phyloP scores from a whole-genome alignment of 1,140 invertebrate species.

The Macrostomum lignano region DNA sequence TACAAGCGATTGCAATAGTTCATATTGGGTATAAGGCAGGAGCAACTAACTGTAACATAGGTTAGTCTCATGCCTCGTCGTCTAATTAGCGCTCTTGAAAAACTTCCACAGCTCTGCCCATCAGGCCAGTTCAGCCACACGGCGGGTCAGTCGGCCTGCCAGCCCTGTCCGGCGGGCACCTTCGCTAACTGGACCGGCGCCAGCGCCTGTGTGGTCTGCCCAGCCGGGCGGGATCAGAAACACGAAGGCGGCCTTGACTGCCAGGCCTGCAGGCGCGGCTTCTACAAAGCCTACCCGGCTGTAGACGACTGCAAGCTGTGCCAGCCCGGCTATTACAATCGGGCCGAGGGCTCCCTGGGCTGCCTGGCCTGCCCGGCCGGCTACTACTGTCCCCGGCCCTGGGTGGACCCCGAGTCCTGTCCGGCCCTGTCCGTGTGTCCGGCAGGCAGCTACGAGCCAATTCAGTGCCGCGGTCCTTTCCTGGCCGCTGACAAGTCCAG shows the following conservation, averaged over 20 bases:
- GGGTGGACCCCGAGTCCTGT: conserved; percentile 3
- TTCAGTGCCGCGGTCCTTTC: conserved; percentile 6
- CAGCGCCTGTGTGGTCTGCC: conserved; percentile 4
- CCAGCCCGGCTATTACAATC: conserved; percentile 4
- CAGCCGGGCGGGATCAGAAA: conserved; percentile 3
- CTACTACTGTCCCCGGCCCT: conserved; percentile 7
- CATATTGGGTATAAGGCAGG: too few species aligned
- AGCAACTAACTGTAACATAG: too few species aligned
- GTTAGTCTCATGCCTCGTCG: too few species aligned
- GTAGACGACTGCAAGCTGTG: conserved; percentile 4
- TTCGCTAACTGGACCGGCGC: conserved; percentile 4
- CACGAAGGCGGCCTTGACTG: conserved; percentile 1
- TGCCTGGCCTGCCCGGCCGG: conserved; percentile 6
- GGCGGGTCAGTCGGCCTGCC: too few species aligned
- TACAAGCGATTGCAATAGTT: too few species aligned
- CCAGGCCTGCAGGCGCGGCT: conserved; percentile 3
- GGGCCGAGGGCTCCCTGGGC: conserved; percentile 1
- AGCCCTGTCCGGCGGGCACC: conserved; percentile 3
- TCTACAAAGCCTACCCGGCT: conserved; percentile 5
- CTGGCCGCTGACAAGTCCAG: conserved; percentile 1
- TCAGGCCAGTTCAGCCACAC: too few species aligned
- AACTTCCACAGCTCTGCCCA: too few species aligned
- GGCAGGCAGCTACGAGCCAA: conserved; percentile 5
- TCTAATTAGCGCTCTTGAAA: too few species aligned
- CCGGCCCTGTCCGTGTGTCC: conserved; percentile 6